A percentile compares a stretch with the other conserved stretches of the same genome.
phyloP scores from a whole-genome alignment of 2,888 invertebrate species.

The Altica lythri region DNA sequence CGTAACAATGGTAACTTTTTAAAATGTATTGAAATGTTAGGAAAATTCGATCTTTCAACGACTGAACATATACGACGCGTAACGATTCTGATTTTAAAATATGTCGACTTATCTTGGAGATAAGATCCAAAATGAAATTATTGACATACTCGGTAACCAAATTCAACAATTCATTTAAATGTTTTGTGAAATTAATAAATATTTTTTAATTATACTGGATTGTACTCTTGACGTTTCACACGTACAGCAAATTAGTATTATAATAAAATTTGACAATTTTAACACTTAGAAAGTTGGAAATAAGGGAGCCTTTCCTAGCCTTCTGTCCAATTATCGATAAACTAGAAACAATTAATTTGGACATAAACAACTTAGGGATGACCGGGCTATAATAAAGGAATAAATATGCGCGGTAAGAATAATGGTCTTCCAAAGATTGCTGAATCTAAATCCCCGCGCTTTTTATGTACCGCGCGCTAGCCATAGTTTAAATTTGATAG shows the following conservation, averaged over 20 bases:
- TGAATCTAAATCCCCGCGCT: slow-evolving; percentile 1
- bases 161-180: slow-evolving; percentile 34
- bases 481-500: too few relatives aligned
- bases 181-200: slow-evolving; percentile 30
- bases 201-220: slow-evolving; percentile 42
- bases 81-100: slow-evolving; percentile 30
- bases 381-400: too few relatives aligned
- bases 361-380: slow-evolving; percentile 1
- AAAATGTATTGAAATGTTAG: slow-evolving; percentile 21
- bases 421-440: neutral
- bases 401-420: slow-evolving; percentile 1
- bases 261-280: slow-evolving; percentile 37
- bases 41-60: slow-evolving; percentile 35
- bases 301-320: slow-evolving; percentile 12
- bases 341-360: neutral
- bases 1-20: slow-evolving; percentile 24
- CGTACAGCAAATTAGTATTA: slow-evolving; percentile 40
- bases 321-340: slow-evolving; percentile 5
- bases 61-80: slow-evolving; percentile 30
- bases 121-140: slow-evolving; percentile 37
- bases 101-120: slow-evolving; percentile 33
- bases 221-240: slow-evolving; percentile 41
- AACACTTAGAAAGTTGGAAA: slow-evolving; percentile 26
- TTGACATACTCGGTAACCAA: slow-evolving; percentile 32
- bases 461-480: neutral